phyloP scores from a whole-genome alignment of 2,113 vertebrate genomes.

The Brienomyrus brachyistius region DNA sequence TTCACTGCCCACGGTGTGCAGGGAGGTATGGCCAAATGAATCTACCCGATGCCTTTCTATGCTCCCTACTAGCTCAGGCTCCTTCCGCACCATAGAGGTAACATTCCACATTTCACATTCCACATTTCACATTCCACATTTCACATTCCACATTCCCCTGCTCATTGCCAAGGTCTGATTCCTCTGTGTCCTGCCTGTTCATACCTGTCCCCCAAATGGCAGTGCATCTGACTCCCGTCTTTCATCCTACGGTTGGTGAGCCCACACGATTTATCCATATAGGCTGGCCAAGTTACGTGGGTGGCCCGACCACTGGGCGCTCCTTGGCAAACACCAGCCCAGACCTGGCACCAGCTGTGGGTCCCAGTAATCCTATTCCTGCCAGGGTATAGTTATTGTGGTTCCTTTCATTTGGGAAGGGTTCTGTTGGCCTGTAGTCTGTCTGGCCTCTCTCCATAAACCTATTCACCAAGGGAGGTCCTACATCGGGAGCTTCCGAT shows the following conservation, averaged over 20 bases:
- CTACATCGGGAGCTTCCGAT: background rate
- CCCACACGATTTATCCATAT: background rate
- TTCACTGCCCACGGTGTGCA: background rate
- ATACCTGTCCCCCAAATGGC: background rate
- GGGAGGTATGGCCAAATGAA: background rate
- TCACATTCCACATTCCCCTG: background rate
- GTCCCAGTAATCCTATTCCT: background rate
- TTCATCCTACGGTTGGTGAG: background rate
- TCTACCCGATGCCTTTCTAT: background rate
- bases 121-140: background rate
- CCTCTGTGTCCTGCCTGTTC: background rate
- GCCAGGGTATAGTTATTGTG: background rate
- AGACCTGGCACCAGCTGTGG: background rate
- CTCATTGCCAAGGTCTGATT: background rate
- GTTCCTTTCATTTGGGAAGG: background rate
- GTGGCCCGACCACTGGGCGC: background rate
- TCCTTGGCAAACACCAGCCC: background rate
- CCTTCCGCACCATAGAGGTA: background rate
- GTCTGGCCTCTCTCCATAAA: background rate
- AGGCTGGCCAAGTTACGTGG: background rate
- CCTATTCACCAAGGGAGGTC: no score
- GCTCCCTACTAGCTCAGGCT: background rate
- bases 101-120: background rate
- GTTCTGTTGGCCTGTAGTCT: background rate
- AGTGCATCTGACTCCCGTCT: background rate